Conservation (phyloP, 2,888 invertebrate genomes). For the Caenorhabditis sp. region DNA sequence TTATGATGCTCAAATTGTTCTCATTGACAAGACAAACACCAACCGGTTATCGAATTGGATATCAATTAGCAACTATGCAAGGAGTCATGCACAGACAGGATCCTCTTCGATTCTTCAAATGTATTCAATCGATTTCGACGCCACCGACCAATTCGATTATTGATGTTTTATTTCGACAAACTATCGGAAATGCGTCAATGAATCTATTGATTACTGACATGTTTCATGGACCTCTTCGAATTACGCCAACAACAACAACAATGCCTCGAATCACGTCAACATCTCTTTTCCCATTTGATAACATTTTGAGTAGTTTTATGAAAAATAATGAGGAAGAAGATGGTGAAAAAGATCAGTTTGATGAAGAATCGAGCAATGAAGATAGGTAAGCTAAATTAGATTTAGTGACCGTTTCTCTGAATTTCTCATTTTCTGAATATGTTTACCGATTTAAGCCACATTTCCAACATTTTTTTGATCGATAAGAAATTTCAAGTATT, state of each 20-base stretch:
- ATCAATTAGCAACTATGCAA: conserved; percentile 58
- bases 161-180: conserved; percentile 52
- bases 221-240: conserved; percentile 38
- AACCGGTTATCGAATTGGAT: conserved; percentile 34
- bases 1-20: conserved; percentile 46
- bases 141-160: conserved; percentile 28
- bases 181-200: conserved; percentile 55
- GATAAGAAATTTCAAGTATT: no score
- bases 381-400: conserved; percentile 15
- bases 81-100: conserved; percentile 46
- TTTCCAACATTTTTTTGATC: no score
- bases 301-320: background rate
- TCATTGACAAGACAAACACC: conserved; percentile 48
- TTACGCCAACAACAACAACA: background rate
- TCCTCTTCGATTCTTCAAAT: conserved; percentile 56
- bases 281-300: background rate
- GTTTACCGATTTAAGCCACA: no score
- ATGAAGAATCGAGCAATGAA: conserved; percentile 17
- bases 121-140: conserved; percentile 22
- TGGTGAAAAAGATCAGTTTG: conserved; percentile 14
- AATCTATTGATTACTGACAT: conserved; percentile 44
- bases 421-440: no score
- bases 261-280: background rate
- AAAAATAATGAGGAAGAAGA: conserved; percentile 10
- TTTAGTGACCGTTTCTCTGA: no score